Evolutionary conservation across 2,113 vertebrate species (phyloP).

Genomic region (Saccopteryx bilineata): DNA sequence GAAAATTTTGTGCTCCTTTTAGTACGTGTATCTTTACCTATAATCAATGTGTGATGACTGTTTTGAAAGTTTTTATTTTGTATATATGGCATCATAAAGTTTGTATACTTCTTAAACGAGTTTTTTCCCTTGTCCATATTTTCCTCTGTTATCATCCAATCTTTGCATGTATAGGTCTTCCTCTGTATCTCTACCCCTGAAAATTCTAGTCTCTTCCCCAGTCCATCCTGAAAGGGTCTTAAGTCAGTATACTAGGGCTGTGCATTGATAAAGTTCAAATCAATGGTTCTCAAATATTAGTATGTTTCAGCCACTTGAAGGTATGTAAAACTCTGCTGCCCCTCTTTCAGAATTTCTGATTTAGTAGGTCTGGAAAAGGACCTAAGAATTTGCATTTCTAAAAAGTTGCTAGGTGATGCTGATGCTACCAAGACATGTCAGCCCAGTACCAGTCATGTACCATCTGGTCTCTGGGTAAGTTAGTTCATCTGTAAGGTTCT

Average conservation of each 20-base stretch:
- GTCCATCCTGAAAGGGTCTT: not conserved
- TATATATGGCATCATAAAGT: not conserved
- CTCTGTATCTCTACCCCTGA: not conserved
- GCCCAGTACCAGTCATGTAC: not conserved
- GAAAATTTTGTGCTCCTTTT: not conserved
- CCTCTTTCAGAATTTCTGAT: not conserved
- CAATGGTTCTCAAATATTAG: not conserved
- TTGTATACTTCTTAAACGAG: not conserved
- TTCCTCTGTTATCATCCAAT: not conserved
- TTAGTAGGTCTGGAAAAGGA: not conserved
- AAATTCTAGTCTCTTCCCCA: not conserved
- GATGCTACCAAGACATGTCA: not conserved
- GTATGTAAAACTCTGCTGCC: not conserved
- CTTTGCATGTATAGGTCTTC: not conserved
- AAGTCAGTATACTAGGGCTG: not conserved
- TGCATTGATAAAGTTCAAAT: not conserved
- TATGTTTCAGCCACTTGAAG: not conserved
- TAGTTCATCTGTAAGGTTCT: not conserved
- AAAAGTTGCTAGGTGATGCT: not conserved
- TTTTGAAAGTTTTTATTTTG: slow-evolving; percentile 9
- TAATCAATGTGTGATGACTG: not conserved
- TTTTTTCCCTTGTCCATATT: not conserved
- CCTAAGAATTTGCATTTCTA: slow-evolving; percentile 29
- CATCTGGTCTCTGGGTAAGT: not conserved
- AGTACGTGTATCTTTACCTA: not conserved